Evolutionary conservation across 2,113 vertebrate species (phyloP).

Genomic region (Gorsachius goisagi): DNA sequence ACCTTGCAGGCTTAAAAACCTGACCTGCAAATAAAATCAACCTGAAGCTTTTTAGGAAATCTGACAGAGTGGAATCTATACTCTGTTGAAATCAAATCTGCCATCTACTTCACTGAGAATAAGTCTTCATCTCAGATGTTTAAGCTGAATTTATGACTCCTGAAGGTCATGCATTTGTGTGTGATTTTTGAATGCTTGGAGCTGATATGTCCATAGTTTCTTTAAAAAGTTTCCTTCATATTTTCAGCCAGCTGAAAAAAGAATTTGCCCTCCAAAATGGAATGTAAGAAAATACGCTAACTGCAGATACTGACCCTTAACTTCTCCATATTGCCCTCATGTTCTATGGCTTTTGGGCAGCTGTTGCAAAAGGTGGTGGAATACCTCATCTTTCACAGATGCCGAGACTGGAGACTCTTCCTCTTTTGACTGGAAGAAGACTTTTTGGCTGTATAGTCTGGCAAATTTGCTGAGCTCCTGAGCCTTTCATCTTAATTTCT

Average conservation of each 20-base stretch:
- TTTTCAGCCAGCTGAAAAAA: not conserved
- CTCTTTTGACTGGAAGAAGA: not conserved
- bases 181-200: not conserved
- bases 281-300: not conserved
- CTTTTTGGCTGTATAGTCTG: not conserved
- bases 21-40: conserved; percentile 21
- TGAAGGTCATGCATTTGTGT: not conserved
- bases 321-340: not conserved
- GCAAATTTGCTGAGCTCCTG: not conserved
- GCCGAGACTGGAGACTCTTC: not conserved
- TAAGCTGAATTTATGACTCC: conserved; percentile 1
- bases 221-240: not conserved
- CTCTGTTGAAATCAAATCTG: conserved; percentile 24
- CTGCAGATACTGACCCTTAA: not conserved
- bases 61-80: not conserved
- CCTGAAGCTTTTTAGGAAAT: not conserved
- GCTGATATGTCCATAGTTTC: not conserved
- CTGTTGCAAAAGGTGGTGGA: not conserved
- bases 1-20: not conserved
- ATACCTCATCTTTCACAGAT: not conserved
- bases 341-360: not conserved
- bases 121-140: not conserved
- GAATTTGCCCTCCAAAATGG: not conserved
- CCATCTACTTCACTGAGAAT: conserved; percentile 1
- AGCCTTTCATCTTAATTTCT: not conserved